These are phyloP conservation scores for Diphyllodes magnificus DNA, from an alignment of 2,113 vertebrate genomes.

Conservation along the genomic window DNA sequence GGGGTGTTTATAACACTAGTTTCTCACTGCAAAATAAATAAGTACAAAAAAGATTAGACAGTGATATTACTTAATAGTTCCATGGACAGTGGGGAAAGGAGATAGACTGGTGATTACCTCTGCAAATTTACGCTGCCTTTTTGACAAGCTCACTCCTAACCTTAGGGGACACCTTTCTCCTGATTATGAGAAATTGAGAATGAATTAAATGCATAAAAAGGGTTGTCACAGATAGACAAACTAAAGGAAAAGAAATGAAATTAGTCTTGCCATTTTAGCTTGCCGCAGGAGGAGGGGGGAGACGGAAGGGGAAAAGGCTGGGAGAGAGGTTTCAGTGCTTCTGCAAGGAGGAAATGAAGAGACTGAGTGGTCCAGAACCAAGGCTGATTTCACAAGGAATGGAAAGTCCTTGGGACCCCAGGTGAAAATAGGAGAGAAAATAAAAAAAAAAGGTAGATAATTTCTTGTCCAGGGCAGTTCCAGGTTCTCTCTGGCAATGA, in stretches of 20 bases:
- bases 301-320: slow-evolving; percentile 37
- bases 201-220: slow-evolving; percentile 99
- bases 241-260: slow-evolving; percentile 86
- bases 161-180: slow-evolving; percentile 91
- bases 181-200: slow-evolving; percentile 99
- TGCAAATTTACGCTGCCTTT: slow-evolving; percentile 86
- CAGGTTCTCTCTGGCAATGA: not conserved
- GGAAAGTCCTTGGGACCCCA: not conserved
- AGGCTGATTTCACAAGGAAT: not conserved
- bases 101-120: slow-evolving; percentile 93
- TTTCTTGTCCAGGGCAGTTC: not conserved
- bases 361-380: not conserved
- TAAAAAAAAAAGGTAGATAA: not conserved
- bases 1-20: slow-evolving; percentile 80
- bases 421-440: not conserved
- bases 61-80: slow-evolving; percentile 89
- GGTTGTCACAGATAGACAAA: slow-evolving; percentile 90
- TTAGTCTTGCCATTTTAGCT: slow-evolving; percentile 86
- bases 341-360: not conserved
- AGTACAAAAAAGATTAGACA: slow-evolving; percentile 84
- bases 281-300: slow-evolving; percentile 66
- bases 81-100: slow-evolving; percentile 74
- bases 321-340: not conserved
- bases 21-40: slow-evolving; percentile 79
- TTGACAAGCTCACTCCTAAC: slow-evolving; percentile 86